A percentile compares a stretch with the other conserved stretches of the same genome.
These are phyloP conservation scores for Hydrotaea cyrtoneurina DNA, from an alignment of 2,888 invertebrate species.

Conservation along the genomic window DNA sequence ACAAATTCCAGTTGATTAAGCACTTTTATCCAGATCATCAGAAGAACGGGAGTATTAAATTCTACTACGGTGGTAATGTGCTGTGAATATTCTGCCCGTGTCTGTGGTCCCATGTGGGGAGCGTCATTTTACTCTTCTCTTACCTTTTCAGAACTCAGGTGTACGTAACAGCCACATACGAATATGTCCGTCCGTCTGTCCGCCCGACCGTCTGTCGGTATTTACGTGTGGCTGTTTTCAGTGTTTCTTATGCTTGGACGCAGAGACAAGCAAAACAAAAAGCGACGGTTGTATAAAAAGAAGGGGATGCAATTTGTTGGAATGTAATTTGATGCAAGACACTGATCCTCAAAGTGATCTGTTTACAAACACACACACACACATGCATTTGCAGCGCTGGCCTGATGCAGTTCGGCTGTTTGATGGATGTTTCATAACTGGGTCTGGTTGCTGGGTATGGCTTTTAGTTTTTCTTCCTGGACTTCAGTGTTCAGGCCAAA, in stretches of 20 bases:
- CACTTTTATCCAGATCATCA: slow-evolving; percentile 75
- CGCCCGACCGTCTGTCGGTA: not conserved
- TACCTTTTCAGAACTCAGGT: slow-evolving; percentile 49
- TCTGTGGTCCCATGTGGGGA: slow-evolving; percentile 4
- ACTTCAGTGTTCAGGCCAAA: slow-evolving; percentile 38
- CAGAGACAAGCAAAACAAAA: slow-evolving; percentile 27
- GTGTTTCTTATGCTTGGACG: too few species aligned
- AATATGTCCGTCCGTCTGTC: not conserved
- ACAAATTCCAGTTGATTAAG: slow-evolving; percentile 77
- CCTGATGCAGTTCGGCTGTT: slow-evolving; percentile 2
- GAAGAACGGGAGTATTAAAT: slow-evolving; percentile 56
- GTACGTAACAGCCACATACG: slow-evolving; percentile 29
- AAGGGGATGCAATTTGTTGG: slow-evolving; percentile 75
- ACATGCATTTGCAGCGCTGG: not conserved
- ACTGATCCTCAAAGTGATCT: slow-evolving; percentile 74
- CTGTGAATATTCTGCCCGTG: slow-evolving; percentile 23
- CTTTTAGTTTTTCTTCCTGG: slow-evolving; percentile 34
- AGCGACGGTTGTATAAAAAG: not conserved
- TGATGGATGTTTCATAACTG: slow-evolving; percentile 43
- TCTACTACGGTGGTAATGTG: slow-evolving; percentile 34
- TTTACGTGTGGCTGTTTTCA: slow-evolving; percentile 63
- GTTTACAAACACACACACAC: slow-evolving; percentile 50
- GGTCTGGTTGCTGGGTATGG: slow-evolving; percentile 41
- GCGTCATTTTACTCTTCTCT: slow-evolving; percentile 45
- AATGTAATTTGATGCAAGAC: slow-evolving; percentile 76